Percentiles rank a stretch among this genome's conserved stretches.
Evolutionary conservation across 2,113 vertebrate genomes (phyloP).

Genomic region (human (Homo sapiens)): GRCh38 chr6:79181501-79182000

Average conservation of each 20-base stretch:
- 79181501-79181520: neutral
- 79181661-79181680: neutral
- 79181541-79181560: neutral
- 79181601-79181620: neutral
- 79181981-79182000: too few relatives aligned
- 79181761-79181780: too few relatives aligned
- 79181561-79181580: neutral
- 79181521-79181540: neutral
- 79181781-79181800: too few relatives aligned
- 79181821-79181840: too few relatives aligned
- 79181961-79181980: too few relatives aligned
- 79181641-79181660: neutral
- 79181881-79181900: too few relatives aligned
- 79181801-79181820: too few relatives aligned
- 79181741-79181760: neutral
- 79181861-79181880: too few relatives aligned
- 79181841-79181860: too few relatives aligned
- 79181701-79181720: neutral
- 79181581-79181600: neutral
- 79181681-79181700: neutral
- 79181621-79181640: neutral
- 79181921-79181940: too few relatives aligned
- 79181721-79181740: neutral
- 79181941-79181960: too few relatives aligned
- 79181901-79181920: too few relatives aligned